phyloP scores from a whole-genome alignment of 2,113 vertebrate species.

The Ammodramus savannarum region DNA sequence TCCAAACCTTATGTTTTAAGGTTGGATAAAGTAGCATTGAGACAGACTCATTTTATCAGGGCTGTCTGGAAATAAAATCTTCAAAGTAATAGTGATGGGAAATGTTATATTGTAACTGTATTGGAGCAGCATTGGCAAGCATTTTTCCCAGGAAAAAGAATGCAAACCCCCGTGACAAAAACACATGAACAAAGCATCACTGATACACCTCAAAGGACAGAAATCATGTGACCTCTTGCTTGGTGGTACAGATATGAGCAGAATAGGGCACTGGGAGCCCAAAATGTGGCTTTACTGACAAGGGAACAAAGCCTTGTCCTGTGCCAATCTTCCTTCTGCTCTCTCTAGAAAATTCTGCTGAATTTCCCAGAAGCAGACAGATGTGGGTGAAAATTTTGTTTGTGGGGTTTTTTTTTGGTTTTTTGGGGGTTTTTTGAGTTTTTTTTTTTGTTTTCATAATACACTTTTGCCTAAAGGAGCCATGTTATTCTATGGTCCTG shows the following conservation, averaged over 20 bases:
- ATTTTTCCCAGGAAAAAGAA: not conserved
- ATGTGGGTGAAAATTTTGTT: not conserved
- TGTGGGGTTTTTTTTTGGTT: too few relatives aligned
- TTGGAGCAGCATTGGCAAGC: not conserved
- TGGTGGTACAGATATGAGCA: not conserved
- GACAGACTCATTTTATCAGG: not conserved
- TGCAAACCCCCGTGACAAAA: not conserved
- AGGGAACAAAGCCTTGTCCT: not conserved
- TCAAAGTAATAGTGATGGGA: not conserved
- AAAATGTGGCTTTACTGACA: not conserved
- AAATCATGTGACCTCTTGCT: not conserved
- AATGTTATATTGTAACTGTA: not conserved
- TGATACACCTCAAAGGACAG: not conserved
- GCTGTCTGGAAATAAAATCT: not conserved
- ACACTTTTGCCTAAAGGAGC: not conserved
- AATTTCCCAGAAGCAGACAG: not conserved
- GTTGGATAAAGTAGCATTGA: not conserved
- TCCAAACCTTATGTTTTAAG: not conserved
- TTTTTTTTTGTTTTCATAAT: not conserved
- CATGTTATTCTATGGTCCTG: not conserved
- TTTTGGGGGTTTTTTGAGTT: not conserved
- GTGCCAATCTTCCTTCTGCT: not conserved
- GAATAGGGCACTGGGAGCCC: not conserved
- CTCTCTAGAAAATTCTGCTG: not conserved
- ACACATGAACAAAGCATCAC: not conserved